Base-by-base conservation (phyloP, 2,888 invertebrate species). In the Coleophora flavipennella region DNA sequence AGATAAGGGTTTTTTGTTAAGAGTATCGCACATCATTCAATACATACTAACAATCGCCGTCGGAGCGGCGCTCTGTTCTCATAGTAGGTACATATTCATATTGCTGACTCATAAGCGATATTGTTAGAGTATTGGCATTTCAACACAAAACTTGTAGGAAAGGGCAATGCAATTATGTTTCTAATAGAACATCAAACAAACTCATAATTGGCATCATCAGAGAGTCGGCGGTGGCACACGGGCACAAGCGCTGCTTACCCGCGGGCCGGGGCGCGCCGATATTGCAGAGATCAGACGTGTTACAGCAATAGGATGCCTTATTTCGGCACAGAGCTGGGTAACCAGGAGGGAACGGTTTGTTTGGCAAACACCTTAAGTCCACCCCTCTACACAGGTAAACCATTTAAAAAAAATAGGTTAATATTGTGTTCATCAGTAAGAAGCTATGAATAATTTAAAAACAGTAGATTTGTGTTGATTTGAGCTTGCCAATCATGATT, bases 351-450 rank as follows among this genome's bases (percentile, higher is more conserved):
- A 88, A 86, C 62, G 85, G 83, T 62, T 66, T 68, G 69, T 65
- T 72, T 71, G 67, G 72, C 81, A 78, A 72, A 86, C 85, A 88
- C 86, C 88, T 86, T 87, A 88, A 84, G 58, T 62, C 66, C 77
- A 79, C 67, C 72, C 65, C 67, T 55, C 79, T 79, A 76, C 62
- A 73, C 62, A 67, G 65, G 68, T 66, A 60, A 74, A 75, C 61
- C 59, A 67, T 71, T 70, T 57, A 53, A 71, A 64, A n/a, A 65
- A 62, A 72, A 67, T 66, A 58, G 54, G 57, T 76, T 72, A 75
- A 61, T 61, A 67, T 53, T 48, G 46, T 51, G 51, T 54, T 51
- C 51, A 51, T 46, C 45, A 39, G 46, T 49, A 50, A 49, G 49
- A 55, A 43, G 40, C 48, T 46, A 47, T 44, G 49, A 43, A 49